Base-by-base conservation (phyloP, 2,888 invertebrate species). In the Anoncus sp. region DNA sequence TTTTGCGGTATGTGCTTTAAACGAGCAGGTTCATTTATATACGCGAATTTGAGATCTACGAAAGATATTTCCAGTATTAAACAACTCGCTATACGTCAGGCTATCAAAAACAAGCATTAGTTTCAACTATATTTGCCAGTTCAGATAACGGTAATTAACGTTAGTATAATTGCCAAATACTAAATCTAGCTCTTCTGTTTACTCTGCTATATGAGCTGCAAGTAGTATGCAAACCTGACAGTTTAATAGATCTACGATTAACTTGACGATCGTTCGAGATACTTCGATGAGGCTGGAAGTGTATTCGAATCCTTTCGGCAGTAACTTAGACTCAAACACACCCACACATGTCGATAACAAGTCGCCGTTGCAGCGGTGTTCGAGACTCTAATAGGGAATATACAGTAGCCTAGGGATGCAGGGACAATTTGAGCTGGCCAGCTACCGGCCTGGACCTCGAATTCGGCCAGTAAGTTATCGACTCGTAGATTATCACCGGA, bases 381-480 rank as follows among this genome's bases (percentile, higher is more conserved):
- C 45, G 76, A 60, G 20, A 66, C 18, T 31, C 24, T 57, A 22
- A 49, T 16, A 31, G 55, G 27, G 43, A 38, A 38, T 49, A 55
- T 53, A 63, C 53, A 31, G 27, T 57, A 35, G 40, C 14, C 24
- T 16, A 18, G 51, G 40, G 57, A 71, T 67, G 63, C 60, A 47
- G 75, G 66, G 75, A 81, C 82, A 82, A 82, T 81, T 82, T 81
- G 75, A 69, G 62, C 74, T 53, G 35, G 70, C 74, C 75, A 70
- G 74, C 65, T 69, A 73, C 70, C 69, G 71, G 51, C 72, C 60
- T 65, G 63, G 63, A 51, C 74, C 69, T 62, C 75, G 81, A 71
- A 82, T 82, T 79, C 78, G 72, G 70, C 59, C 74, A 81, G 81
- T 82, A 82, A 82, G 82, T 81, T 82, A 82, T 82, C 82, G 82